These are phyloP conservation scores for Clarias gariepinus DNA, from an alignment of 2,113 vertebrate genomes.

Conservation along the genomic window DNA sequence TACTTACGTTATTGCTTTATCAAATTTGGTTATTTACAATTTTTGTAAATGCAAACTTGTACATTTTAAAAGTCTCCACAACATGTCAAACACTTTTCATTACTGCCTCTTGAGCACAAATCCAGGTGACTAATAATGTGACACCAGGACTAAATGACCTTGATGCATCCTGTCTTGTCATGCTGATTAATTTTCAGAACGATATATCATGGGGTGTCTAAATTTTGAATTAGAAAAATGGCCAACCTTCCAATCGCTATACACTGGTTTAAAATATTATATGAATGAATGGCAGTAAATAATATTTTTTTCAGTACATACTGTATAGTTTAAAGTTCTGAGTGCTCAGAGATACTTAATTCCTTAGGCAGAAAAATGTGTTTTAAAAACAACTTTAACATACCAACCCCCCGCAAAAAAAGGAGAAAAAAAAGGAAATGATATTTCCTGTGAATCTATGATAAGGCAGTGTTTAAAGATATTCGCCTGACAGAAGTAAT, in stretches of 20 bases:
- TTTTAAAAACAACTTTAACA: not conserved
- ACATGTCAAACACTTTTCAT: not conserved
- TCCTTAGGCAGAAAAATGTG: not conserved
- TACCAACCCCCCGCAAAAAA: too few relatives aligned
- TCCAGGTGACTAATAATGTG: not conserved
- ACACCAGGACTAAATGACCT: not conserved
- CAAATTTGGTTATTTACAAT: not conserved
- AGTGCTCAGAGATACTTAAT: not conserved
- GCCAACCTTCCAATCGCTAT: not conserved
- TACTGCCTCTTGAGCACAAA: not conserved
- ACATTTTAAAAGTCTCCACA: not conserved
- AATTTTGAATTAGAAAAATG: not conserved
- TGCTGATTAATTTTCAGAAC: conserved; percentile 4
- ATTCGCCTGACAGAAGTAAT: conserved; percentile 22
- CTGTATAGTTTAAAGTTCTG: not conserved
- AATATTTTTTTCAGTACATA: not conserved
- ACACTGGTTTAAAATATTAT: not conserved
- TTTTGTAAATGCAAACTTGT: not conserved
- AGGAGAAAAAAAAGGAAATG: not conserved
- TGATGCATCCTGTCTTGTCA: not conserved
- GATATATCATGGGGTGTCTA: not conserved
- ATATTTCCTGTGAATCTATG: not conserved
- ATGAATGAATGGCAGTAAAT: not conserved
- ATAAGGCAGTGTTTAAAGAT: conserved; percentile 1
- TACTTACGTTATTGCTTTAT: not conserved